Evolutionary conservation across 2,113 vertebrate species (phyloP), one percentile per base, ranked within the genome.

Genomic region (Nothobranchius furzeri): DNA sequence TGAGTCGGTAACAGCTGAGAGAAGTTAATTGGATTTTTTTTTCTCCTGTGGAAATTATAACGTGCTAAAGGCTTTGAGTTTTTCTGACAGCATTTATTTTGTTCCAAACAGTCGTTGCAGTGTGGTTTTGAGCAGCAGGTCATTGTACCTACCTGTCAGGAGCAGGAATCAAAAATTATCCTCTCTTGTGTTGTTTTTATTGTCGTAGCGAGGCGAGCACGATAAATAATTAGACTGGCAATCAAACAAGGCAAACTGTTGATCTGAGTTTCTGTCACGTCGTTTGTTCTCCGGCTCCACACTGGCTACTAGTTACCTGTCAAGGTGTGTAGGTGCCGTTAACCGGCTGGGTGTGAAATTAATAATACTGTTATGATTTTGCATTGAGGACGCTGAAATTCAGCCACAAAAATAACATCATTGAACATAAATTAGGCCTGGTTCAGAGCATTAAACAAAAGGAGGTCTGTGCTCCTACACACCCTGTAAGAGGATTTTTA

Each of bases 21-120:
- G 52, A 58, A 60, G 42, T 68, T 62, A 52, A 81, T 68, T 70
- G 61, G 51, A 58, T 53, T 49, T 58, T 53, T 46, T 49, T 62
- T 47, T 10, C 12, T 10, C 12, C 15, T 37, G 10, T 59, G 49
- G 42, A 76, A 70, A 57, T 20, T 25, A 57, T 60, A 46, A 45
- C 20, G 0, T 46, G 35, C 9, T 30, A 45, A 45, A 47, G 35
- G 1, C 8, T 55, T 45, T 52, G 10, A 37, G 45, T 51, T 0
- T n/a, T 68, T 68, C n/a, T 2, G 13, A 55, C 53, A 59, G 15
- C 13, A 20, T 67, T 9, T n/a, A 15, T 66, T 57, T 64, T 20
- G 43, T 43, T 37, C 40, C 11, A 0, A 43, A 53, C n/a, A 46
- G 13, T 40, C 6, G 46, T 24, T 46, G 36, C 25, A 17, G 15